Conservation (phyloP, 2,888 invertebrate genomes). For the Raillietiella orientalis region DNA sequence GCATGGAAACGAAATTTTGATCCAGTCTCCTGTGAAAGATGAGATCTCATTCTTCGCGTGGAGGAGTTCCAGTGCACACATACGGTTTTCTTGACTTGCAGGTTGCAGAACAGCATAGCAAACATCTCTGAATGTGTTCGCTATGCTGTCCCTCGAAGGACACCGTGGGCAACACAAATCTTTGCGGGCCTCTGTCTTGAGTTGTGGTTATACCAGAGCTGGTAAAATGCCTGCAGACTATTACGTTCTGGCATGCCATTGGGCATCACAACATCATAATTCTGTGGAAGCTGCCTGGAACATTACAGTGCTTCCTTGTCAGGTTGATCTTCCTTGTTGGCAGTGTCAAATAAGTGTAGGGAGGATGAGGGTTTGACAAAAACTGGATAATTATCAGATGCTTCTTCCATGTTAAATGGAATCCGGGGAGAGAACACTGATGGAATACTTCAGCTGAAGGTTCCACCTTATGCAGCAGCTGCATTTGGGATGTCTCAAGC, state of each 20-base stretch:
- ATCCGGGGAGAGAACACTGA: constrained; percentile 46
- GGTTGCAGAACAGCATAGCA: too few relatives aligned
- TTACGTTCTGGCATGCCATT: too few relatives aligned
- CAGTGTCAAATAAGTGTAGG: neutral
- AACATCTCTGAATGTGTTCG: constrained; percentile 62
- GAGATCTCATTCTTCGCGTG: too few relatives aligned
- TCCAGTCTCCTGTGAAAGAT: too few relatives aligned
- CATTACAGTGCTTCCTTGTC: neutral
- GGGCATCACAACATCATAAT: too few relatives aligned
- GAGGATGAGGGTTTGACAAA: neutral
- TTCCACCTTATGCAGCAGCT: constrained; percentile 4
- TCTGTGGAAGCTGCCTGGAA: too few relatives aligned
- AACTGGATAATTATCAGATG: constrained; percentile 18
- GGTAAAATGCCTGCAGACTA: constrained; percentile 73
- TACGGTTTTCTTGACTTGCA: too few relatives aligned
- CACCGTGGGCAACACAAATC: constrained; percentile 91
- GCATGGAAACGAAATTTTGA: too few relatives aligned
- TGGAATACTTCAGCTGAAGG: constrained; percentile 31
- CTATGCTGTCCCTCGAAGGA: constrained; percentile 47
- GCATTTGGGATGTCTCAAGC: constrained; percentile 3
- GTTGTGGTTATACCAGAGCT: constrained; percentile 81
- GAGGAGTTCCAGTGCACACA: too few relatives aligned
- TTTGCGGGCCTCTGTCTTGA: constrained; percentile 63
- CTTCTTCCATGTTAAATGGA: constrained; percentile 49
- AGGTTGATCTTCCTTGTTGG: neutral